Evolutionary conservation across 2,888 invertebrate species (phyloP).

Genomic region (Sclerodermus sp.): DNA sequence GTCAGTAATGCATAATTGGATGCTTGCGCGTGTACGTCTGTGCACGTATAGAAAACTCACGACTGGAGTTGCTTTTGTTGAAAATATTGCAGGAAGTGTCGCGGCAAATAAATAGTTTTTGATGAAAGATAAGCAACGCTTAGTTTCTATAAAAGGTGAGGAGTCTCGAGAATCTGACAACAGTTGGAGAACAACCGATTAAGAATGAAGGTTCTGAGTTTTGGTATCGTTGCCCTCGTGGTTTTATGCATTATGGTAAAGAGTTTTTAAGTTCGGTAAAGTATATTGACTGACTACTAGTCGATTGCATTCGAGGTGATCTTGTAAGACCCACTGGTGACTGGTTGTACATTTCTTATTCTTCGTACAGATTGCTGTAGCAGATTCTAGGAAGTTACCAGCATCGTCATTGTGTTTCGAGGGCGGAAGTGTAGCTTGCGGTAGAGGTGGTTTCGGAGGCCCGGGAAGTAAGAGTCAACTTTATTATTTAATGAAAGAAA

Average conservation of each 20-base stretch:
- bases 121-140: background rate
- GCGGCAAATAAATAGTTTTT: background rate
- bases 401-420: background rate
- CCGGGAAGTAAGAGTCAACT: background rate
- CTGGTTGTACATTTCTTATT: no score
- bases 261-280: background rate
- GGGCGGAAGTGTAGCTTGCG: background rate
- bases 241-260: conserved; percentile 20
- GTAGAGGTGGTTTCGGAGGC: background rate
- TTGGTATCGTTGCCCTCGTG: conserved; percentile 5
- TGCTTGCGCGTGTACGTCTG: no score
- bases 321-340: no score
- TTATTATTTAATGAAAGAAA: no score
- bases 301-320: no score
- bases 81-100: background rate
- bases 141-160: background rate
- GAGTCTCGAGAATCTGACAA: background rate
- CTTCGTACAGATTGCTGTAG: background rate
- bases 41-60: no score
- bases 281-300: no score
- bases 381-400: background rate
- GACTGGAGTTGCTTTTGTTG: no score
- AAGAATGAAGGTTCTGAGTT: conserved; percentile 17
- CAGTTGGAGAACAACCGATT: background rate
- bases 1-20: no score